phyloP scores from a whole-genome alignment of 64 coral and sea anemone genomes.

The Montipora capricornis region DNA sequence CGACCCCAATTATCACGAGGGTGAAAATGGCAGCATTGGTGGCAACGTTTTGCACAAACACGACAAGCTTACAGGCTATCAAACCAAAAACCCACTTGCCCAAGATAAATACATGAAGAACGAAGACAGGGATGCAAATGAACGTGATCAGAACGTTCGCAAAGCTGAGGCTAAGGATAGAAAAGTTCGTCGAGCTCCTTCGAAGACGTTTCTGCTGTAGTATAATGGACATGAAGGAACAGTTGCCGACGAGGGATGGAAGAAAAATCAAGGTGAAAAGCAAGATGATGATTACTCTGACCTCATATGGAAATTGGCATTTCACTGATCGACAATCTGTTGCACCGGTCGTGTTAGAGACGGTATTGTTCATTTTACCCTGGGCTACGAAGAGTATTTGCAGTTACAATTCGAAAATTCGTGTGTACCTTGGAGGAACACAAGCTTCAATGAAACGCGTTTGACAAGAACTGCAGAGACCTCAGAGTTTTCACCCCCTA shows the following conservation, averaged over 20 bases:
- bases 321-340: slow-evolving; percentile 42
- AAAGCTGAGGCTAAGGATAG: slow-evolving; percentile 81
- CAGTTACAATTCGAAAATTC: background rate
- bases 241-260: slow-evolving; percentile 75
- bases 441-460: background rate
- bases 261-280: slow-evolving; percentile 64
- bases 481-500: slow-evolving; percentile 32
- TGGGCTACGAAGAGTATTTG: background rate
- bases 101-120: slow-evolving; percentile 62
- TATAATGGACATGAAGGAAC: slow-evolving; percentile 66
- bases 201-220: slow-evolving; percentile 45
- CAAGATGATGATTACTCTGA: slow-evolving; percentile 46
- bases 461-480: background rate
- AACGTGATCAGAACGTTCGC: slow-evolving; percentile 81
- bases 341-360: background rate
- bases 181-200: slow-evolving; percentile 84
- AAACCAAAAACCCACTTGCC: slow-evolving; percentile 75
- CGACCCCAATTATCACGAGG: slow-evolving; percentile 76
- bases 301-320: slow-evolving; percentile 68
- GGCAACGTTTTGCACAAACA: slow-evolving; percentile 71
- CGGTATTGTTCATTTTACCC: background rate
- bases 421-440: background rate
- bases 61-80: slow-evolving; percentile 68
- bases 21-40: slow-evolving; percentile 70
- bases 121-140: slow-evolving; percentile 80